Evolutionary conservation across 2,797 vertebrate genomes (phyloP).

Genomic region (Acanthurus leucopareius): DNA sequence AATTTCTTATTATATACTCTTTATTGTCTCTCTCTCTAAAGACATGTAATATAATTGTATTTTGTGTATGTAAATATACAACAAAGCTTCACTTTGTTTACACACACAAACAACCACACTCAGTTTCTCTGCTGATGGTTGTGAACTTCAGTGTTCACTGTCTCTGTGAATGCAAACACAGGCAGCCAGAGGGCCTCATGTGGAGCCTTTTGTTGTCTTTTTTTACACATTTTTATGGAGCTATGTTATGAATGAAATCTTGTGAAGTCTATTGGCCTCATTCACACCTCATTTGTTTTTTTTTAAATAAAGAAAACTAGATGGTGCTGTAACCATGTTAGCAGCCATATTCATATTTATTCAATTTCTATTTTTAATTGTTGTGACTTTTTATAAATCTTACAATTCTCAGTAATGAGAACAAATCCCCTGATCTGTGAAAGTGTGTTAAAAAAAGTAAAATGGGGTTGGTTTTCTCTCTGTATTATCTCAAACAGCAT

Average conservation of each 20-base stretch:
- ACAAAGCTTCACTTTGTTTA: background rate
- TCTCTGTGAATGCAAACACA: background rate
- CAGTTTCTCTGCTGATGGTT: conserved; percentile 5
- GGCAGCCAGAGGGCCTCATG: conserved; percentile 1
- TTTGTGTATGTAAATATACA: background rate
- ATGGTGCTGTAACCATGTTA: background rate
- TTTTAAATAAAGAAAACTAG: background rate
- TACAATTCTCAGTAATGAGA: background rate
- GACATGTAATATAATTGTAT: background rate
- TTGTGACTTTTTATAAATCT: conserved; percentile 7
- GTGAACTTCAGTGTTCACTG: conserved; percentile 1
- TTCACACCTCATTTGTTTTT: conserved; percentile 17
- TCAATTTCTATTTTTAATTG: conserved; percentile 2
- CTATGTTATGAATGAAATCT: conserved; percentile 12
- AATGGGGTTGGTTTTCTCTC: conserved; percentile 12
- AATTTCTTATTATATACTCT: background rate
- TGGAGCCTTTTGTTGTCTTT: conserved; percentile 1
- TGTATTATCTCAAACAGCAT: conserved; percentile 2
- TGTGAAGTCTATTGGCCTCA: conserved; percentile 12
- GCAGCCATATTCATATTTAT: background rate
- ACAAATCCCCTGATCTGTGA: conserved; percentile 17
- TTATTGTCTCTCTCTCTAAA: background rate
- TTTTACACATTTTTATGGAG: background rate
- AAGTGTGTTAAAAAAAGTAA: conserved; percentile 7
- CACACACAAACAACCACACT: background rate